Evolutionary conservation across 2,113 vertebrate species (phyloP).

Genomic region (Podocnemis expansa): DNA sequence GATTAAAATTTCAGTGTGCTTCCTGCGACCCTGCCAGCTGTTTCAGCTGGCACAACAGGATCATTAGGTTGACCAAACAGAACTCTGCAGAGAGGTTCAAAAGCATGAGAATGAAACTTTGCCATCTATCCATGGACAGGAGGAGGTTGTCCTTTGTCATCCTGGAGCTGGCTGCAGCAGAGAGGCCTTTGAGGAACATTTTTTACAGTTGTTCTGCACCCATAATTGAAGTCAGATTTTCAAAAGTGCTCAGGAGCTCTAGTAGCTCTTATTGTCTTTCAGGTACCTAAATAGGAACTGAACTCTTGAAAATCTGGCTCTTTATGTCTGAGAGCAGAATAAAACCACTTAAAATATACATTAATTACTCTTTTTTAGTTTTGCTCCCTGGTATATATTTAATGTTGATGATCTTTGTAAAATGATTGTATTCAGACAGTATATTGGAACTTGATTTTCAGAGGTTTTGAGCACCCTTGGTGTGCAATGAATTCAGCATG

Average conservation of each 20-base stretch:
- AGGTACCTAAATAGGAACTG: background rate
- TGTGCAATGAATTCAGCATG: background rate
- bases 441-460: background rate
- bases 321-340: background rate
- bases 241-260: accelerated
- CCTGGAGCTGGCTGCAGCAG: background rate
- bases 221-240: background rate
- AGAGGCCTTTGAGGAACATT: background rate
- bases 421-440: background rate
- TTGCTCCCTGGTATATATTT: background rate
- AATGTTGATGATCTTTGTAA: background rate
- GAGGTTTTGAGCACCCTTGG: background rate
- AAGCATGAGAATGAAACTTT: background rate
- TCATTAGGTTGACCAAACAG: background rate
- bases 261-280: background rate
- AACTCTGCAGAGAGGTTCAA: background rate
- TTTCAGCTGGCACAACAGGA: background rate
- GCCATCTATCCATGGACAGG: background rate
- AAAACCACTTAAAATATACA: background rate
- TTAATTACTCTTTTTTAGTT: background rate
- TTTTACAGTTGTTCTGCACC: background rate
- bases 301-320: background rate
- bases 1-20: background rate
- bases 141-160: background rate
- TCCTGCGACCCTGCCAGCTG: background rate